phyloP scores from a whole-genome alignment of 2,888 invertebrate species.

The Gnatocerus cornutus region DNA sequence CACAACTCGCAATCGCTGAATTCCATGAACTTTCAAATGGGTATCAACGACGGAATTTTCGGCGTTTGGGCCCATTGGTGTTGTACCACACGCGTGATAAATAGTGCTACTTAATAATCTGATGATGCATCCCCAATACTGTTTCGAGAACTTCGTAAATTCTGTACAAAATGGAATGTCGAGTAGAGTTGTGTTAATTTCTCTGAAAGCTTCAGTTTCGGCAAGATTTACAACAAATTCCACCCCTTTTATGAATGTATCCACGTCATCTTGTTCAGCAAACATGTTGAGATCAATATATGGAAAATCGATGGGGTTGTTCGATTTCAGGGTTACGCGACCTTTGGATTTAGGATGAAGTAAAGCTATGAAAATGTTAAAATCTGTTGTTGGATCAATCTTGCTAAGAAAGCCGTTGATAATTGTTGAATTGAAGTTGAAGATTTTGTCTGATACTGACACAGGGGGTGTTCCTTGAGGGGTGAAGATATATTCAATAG shows the following conservation, averaged over 20 bases:
- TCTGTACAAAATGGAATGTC: slow-evolving; percentile 72
- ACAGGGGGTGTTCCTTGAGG: neutral
- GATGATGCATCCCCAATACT: slow-evolving; percentile 72
- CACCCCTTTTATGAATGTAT: slow-evolving; percentile 77
- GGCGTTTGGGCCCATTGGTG: slow-evolving; percentile 48
- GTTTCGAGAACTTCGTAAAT: slow-evolving; percentile 66
- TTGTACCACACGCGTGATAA: slow-evolving; percentile 48
- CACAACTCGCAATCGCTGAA: slow-evolving; percentile 42
- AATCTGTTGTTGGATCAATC: neutral
- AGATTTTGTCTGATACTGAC: slow-evolving; percentile 4
- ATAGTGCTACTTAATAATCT: slow-evolving; percentile 59
- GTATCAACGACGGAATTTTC: slow-evolving; percentile 24
- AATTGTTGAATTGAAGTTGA: slow-evolving; percentile 9
- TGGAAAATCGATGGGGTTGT: slow-evolving; percentile 58
- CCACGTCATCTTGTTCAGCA: slow-evolving; percentile 74
- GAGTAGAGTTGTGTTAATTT: slow-evolving; percentile 73
- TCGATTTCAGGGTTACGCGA: slow-evolving; percentile 56
- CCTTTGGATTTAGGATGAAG: slow-evolving; percentile 59
- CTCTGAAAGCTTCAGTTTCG: slow-evolving; percentile 75
- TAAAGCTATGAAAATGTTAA: slow-evolving; percentile 22
- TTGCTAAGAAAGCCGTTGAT: neutral
- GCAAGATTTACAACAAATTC: slow-evolving; percentile 61
- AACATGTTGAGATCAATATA: slow-evolving; percentile 56
- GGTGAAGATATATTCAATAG: slow-evolving; percentile 18
- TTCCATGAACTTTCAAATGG: slow-evolving; percentile 47